Evolutionary conservation across 92 coral and sea anemone species (phyloP).

Genomic region (Phenganax subtilis): DNA sequence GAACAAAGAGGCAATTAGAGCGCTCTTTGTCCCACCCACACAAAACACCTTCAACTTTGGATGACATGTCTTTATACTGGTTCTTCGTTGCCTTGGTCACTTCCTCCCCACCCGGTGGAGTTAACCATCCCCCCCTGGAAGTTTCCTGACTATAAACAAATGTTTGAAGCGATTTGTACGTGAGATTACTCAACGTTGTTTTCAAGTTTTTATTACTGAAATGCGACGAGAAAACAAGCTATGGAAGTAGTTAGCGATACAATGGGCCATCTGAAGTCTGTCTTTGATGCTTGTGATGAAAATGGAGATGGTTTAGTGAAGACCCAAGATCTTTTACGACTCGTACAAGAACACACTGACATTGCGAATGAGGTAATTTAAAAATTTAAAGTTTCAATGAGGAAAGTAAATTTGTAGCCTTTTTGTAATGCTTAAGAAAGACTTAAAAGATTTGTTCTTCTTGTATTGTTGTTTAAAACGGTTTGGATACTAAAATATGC

Average conservation of each 20-base stretch:
- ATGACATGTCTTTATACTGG: no score
- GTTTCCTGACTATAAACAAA: no score
- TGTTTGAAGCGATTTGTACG: not conserved
- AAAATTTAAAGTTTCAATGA: no score
- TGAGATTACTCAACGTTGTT: slow-evolving; percentile 1
- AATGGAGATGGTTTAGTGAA: slow-evolving; percentile 98
- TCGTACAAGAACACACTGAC: slow-evolving; percentile 74
- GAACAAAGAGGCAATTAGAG: no score
- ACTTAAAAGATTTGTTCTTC: not conserved
- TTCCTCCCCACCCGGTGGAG: no score
- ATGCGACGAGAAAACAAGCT: slow-evolving; percentile 10
- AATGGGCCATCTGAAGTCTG: slow-evolving; percentile 68
- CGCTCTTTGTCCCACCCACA: no score
- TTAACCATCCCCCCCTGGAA: no score
- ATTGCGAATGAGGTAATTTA: slow-evolving; percentile 65
- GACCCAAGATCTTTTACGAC: slow-evolving; percentile 87
- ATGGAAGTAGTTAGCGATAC: slow-evolving; percentile 56
- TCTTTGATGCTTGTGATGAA: slow-evolving; percentile 92
- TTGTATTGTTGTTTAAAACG: not conserved
- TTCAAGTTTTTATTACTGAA: not conserved
- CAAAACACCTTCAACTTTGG: no score
- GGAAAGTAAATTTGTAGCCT: slow-evolving; percentile 5
- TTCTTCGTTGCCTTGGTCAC: no score
- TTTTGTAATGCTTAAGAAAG: not conserved
- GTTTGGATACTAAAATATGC: not conserved